Base-by-base conservation (phyloP, 1,140 invertebrate genomes). In the Bactericera cockerelli region DNA sequence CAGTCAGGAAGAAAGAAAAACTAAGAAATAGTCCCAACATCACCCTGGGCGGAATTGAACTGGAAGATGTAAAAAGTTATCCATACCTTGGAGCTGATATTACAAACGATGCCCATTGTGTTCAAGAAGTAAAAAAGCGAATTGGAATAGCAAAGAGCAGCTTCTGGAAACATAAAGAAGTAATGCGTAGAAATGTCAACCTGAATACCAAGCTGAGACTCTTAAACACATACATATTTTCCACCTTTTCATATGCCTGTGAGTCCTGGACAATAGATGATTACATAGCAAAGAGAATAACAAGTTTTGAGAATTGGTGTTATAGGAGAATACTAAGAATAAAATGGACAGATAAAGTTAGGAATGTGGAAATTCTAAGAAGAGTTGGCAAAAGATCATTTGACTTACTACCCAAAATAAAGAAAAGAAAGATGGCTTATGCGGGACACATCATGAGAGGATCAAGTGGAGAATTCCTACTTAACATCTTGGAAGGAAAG, bases 41-140 rank as follows among this genome's bases (percentile, higher is more conserved):
- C n/a, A n/a, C n/a, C n/a, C n/a, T n/a, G n/a, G n/a, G n/a, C n/a
- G n/a, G n/a, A n/a, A n/a, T n/a, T n/a, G n/a, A n/a, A n/a, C n/a
- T n/a, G n/a, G n/a, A n/a, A n/a, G n/a, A n/a, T n/a, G n/a, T n/a
- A n/a, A n/a, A n/a, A n/a, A n/a, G n/a, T n/a, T n/a, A n/a, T n/a
- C n/a, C n/a, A 61, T 26, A 56, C n/a, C 36, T 62, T 21, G 57
- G 55, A 4, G 22, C 26, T 56, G 36, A 6, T 14, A 21, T n/a
- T 31, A 56, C 54, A 13, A 55, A 19, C 28, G 55, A 56, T 2
- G 36, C n/a, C n/a, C n/a, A n/a, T n/a, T n/a, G n/a, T n/a, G n/a
- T n/a, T n/a, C n/a, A n/a, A n/a, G n/a, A n/a, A n/a, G n/a, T n/a
- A n/a, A n/a, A n/a, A n/a, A n/a, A n/a, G n/a, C n/a, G n/a, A n/a